Percentiles rank a stretch among this genome's conserved stretches.
Conservation (phyloP, 2,113 vertebrate genomes). For the Gracilinanus agilis region DNA sequence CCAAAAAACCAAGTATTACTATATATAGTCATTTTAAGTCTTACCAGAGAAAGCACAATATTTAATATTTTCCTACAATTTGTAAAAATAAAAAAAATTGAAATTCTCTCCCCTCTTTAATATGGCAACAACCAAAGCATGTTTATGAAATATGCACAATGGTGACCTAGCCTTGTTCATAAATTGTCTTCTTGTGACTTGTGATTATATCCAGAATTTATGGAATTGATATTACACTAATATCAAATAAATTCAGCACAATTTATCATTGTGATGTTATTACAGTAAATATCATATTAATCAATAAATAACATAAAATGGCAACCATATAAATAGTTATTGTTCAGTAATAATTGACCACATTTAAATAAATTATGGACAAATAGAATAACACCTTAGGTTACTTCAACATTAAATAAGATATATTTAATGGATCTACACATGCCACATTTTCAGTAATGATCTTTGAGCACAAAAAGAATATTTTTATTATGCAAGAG, state of each 20-base stretch:
- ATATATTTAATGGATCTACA: background rate
- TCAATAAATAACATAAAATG: too few relatives aligned
- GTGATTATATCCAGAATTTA: slow-evolving; percentile 59
- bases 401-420: slow-evolving; percentile 56
- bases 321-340: slow-evolving; percentile 50
- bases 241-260: slow-evolving; percentile 57
- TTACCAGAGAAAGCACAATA: too few relatives aligned
- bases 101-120: background rate
- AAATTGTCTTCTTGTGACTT: slow-evolving; percentile 37
- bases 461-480: slow-evolving; percentile 47
- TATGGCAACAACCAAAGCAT: background rate
- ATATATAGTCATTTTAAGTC: background rate
- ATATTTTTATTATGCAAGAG: slow-evolving; percentile 44
- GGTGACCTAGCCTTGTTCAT: slow-evolving; percentile 43
- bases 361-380: slow-evolving; percentile 62
- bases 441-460: background rate
- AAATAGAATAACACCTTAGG: slow-evolving; percentile 45
- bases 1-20: background rate
- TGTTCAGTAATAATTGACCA: slow-evolving; percentile 55
- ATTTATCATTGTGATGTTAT: slow-evolving; percentile 39
- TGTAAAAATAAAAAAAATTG: background rate
- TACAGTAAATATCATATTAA: slow-evolving; percentile 55
- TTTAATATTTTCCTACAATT: background rate
- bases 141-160: slow-evolving; percentile 11
- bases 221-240: slow-evolving; percentile 36